phyloP scores from a whole-genome alignment of 2,888 invertebrate species.

The Pseudolycoriella hygida region DNA sequence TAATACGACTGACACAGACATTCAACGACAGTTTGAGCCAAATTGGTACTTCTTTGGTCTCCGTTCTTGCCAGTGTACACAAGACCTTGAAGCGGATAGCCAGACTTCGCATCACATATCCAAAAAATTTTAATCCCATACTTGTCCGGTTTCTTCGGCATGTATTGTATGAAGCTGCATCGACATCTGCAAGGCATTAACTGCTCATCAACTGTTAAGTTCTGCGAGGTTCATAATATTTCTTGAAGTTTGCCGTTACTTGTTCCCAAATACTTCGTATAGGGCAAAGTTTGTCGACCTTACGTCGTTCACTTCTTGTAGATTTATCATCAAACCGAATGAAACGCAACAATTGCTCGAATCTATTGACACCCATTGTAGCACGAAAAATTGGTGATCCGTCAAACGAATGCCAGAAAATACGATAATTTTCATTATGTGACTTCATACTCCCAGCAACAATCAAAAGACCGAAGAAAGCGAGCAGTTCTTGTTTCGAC shows the following conservation, averaged over 20 bases:
- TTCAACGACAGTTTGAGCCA: no score
- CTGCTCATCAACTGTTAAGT: not conserved
- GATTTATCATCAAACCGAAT: not conserved
- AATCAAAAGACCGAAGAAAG: not conserved
- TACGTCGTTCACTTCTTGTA: not conserved
- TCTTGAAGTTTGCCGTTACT: not conserved
- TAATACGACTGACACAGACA: no score
- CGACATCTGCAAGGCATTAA: not conserved
- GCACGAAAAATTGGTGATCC: not conserved
- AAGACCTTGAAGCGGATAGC: not conserved
- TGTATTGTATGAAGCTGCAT: not conserved
- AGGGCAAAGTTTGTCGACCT: not conserved
- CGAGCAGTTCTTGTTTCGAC: not conserved
- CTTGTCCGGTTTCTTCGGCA: no score
- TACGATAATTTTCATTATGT: not conserved
- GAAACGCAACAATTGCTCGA: not conserved
- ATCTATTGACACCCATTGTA: not conserved
- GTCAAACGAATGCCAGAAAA: not conserved
- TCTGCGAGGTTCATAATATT: not conserved
- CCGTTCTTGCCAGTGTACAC: not conserved
- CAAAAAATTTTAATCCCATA: no score
- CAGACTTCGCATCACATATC: not conserved
- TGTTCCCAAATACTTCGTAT: not conserved
- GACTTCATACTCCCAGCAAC: not conserved
- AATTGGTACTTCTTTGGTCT: not conserved